Percentiles rank a stretch among this genome's conserved stretches.
These are phyloP conservation scores for Lamproptera curius DNA, from an alignment of 2,888 invertebrate species.

Conservation along the genomic window DNA sequence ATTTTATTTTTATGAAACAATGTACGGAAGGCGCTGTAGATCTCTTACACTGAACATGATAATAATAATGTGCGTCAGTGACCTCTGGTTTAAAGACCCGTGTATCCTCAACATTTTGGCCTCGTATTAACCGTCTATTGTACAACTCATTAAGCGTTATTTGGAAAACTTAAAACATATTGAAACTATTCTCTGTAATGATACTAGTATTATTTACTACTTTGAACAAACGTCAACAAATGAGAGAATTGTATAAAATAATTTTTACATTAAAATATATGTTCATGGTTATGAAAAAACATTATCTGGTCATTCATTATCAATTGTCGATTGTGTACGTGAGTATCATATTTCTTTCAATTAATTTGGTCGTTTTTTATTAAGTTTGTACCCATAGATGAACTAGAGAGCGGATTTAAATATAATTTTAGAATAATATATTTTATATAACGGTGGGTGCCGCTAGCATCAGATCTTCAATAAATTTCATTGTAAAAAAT, in stretches of 20 bases:
- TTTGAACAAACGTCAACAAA: neutral
- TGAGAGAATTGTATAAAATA: too few relatives aligned
- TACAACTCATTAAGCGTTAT: neutral
- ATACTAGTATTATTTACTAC: neutral
- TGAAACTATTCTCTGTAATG: neutral
- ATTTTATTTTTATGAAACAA: too few relatives aligned
- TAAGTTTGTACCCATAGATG: neutral
- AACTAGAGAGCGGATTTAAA: neutral
- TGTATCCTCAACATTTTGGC: slow-evolving; percentile 10
- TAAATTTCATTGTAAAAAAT: neutral
- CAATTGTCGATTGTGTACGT: neutral
- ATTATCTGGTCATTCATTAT: neutral
- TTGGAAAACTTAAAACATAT: neutral
- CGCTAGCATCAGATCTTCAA: too few relatives aligned
- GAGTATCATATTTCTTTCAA: neutral
- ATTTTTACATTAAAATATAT: too few relatives aligned
- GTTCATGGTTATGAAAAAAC: too few relatives aligned
- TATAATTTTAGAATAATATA: too few relatives aligned
- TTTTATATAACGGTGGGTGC: too few relatives aligned
- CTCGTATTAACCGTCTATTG: slow-evolving; percentile 3
- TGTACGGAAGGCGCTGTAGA: too few relatives aligned
- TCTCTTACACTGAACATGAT: neutral
- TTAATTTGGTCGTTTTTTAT: neutral
- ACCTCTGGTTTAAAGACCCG: slow-evolving; percentile 11
- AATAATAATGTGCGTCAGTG: slow-evolving; percentile 4